phyloP scores from a whole-genome alignment of 2,797 vertebrate species.

The Falco naumanni region DNA sequence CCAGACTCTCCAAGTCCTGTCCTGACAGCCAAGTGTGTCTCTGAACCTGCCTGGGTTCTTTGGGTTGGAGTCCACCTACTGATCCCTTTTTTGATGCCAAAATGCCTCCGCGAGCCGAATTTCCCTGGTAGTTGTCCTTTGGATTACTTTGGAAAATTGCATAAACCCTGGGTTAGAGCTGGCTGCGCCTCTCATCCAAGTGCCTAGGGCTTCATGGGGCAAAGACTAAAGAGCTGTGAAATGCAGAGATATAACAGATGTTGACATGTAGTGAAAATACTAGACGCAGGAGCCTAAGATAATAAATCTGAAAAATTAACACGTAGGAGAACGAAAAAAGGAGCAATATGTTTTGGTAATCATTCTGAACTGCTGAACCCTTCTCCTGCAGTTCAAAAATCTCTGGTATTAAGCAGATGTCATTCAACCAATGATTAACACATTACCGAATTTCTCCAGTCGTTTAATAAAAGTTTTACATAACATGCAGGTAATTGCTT shows the following conservation, averaged over 20 bases:
- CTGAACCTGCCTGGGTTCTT: background rate
- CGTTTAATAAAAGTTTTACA: constrained; percentile 52
- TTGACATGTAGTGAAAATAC: constrained; percentile 4
- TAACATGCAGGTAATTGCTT: constrained; percentile 71
- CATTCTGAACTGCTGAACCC: constrained; percentile 49
- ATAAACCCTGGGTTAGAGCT: background rate
- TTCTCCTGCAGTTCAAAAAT: constrained; percentile 9
- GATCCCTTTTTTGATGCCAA: background rate
- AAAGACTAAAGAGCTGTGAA: background rate
- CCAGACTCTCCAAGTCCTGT: background rate
- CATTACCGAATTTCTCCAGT: constrained; percentile 64
- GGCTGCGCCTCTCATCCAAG: background rate
- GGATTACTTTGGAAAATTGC: background rate
- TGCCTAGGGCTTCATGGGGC: background rate
- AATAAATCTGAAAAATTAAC: constrained; percentile 72
- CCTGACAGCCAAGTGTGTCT: background rate
- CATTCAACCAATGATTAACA: constrained; percentile 70
- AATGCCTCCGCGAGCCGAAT: background rate
- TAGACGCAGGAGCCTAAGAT: constrained; percentile 17
- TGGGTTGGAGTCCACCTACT: background rate
- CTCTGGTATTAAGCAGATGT: constrained; percentile 54
- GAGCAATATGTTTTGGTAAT: constrained; percentile 73
- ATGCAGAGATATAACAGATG: constrained; percentile 25
- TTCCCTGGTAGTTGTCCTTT: background rate
- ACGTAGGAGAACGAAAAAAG: constrained; percentile 39